Evolutionary conservation across 1,140 invertebrate genomes (phyloP), one percentile per base, ranked within the genome.

Genomic region (Portunus trituberculatus): DNA sequence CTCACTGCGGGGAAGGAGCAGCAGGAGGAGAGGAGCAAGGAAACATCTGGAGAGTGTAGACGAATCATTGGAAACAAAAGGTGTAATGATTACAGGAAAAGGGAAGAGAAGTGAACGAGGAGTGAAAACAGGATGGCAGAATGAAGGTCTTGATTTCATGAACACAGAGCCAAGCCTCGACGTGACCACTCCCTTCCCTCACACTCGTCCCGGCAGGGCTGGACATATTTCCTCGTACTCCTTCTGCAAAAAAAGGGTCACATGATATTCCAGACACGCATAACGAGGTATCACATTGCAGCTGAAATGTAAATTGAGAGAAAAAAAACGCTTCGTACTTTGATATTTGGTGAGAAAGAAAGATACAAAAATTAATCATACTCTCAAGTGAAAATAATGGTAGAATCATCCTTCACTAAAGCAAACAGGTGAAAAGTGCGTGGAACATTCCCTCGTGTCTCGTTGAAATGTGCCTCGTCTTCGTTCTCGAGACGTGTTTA

Each of bases 391-490:
- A 59, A 14, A 20, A 59, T 16, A 59, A 76, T 76, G 1, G 67
- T 76, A 2, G n/a, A 59, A 20, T 76, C n/a, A 25, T 76, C 67
- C 4, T n/a, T 76, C n/a, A 25, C 20, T 12, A 76, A 76, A 76
- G 1, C 67, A 76, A n/a, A 76, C 67, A 76, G 67, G 67, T 76
- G 67, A 7, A 25, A n/a, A 76, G 25, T 76, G n/a, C 20, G 12
- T n/a, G 67, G 67, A 76, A 25, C 67, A 7, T n/a, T 7, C 20
- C 67, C 25, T 76, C 67, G n/a, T n/a, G 6, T 76, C 67, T 76
- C 67, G 67, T 76, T 76, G 67, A 76, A 76, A 76, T 76, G 67
- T 76, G 6, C 67, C 67, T 76, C 67, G n/a, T 76, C 67, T 76
- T n/a, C 25, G 67, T 76, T n/a, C 67, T 76, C 67, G 67, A 76